Percentiles rank a stretch among this genome's conserved stretches.
Evolutionary conservation across 2,797 vertebrate genomes (phyloP).

Genomic region (Cossypha heuglini): DNA sequence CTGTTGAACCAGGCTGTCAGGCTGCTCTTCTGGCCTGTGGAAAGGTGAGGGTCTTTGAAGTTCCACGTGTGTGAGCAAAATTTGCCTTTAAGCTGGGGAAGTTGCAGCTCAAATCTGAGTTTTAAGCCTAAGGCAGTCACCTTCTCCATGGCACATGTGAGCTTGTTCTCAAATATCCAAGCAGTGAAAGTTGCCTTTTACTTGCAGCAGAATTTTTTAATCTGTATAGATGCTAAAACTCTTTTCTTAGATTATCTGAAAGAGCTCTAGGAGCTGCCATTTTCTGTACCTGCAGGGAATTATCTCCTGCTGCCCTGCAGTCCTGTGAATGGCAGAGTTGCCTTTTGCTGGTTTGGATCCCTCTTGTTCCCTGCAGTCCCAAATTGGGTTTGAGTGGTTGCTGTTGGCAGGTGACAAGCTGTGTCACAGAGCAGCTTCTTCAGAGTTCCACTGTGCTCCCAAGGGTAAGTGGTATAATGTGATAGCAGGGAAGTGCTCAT

Average conservation of each 20-base stretch:
- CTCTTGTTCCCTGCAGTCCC: not conserved
- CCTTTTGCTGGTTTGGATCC: not conserved
- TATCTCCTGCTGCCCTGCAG: not conserved
- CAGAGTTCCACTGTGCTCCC: not conserved
- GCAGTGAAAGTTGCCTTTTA: not conserved
- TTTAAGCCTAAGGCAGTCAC: not conserved
- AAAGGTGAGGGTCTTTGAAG: not conserved
- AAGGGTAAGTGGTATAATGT: not conserved
- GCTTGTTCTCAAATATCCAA: not conserved
- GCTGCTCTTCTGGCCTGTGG: not conserved
- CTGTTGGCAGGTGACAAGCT: not conserved
- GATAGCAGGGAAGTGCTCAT: not conserved
- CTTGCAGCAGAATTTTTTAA: not conserved
- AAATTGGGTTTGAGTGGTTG: not conserved
- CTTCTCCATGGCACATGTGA: not conserved
- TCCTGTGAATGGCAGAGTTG: not conserved
- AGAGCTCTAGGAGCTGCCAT: not conserved
- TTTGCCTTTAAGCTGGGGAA: slow-evolving; percentile 15
- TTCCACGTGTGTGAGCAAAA: not conserved
- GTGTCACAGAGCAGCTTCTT: not conserved
- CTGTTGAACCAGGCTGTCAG: not conserved
- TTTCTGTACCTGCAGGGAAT: not conserved
- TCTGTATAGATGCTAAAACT: not conserved
- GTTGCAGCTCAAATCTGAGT: not conserved
- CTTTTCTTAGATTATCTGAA: not conserved